These are phyloP conservation scores for Muscidifurax raptorellus DNA, from an alignment of 1,140 invertebrate genomes.

Conservation along the genomic window DNA sequence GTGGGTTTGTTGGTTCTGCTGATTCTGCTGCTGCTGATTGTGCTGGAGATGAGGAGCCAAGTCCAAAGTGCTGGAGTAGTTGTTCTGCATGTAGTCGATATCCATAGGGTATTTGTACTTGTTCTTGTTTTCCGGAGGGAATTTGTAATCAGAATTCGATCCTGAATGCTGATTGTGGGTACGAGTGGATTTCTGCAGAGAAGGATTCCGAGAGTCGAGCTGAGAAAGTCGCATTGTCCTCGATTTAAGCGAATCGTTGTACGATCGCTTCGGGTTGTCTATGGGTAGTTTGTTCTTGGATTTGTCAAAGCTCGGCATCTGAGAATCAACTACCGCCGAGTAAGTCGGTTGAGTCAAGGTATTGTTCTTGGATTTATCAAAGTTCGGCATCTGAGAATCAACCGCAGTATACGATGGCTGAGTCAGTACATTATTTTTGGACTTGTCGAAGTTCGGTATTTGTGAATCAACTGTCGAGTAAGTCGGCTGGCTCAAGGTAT, in stretches of 20 bases:
- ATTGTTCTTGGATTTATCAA: slow-evolving; percentile 53
- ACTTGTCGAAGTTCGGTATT: background rate
- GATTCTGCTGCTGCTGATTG: slow-evolving; percentile 61
- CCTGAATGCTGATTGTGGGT: slow-evolving; percentile 37
- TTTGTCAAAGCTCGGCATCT: slow-evolving; percentile 61
- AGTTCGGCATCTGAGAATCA: background rate
- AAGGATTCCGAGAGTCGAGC: background rate
- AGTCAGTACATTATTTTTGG: background rate
- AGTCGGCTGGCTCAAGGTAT: background rate
- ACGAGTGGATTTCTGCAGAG: slow-evolving; percentile 42
- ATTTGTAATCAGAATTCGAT: slow-evolving; percentile 63
- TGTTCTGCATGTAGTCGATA: slow-evolving; percentile 68
- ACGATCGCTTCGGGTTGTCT: slow-evolving; percentile 56
- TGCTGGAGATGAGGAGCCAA: slow-evolving; percentile 61
- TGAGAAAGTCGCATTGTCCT: slow-evolving; percentile 39
- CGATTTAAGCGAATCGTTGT: slow-evolving; percentile 42
- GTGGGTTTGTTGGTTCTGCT: slow-evolving; percentile 48
- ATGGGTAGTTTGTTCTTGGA: slow-evolving; percentile 63
- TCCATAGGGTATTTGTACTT: slow-evolving; percentile 69
- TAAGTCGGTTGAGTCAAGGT: slow-evolving; percentile 45
- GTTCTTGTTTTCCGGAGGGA: slow-evolving; percentile 62
- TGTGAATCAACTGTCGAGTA: background rate
- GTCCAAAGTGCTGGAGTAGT: slow-evolving; percentile 57
- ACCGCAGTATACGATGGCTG: background rate
- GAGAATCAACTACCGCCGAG: background rate